Evolutionary conservation across 2,113 vertebrate species (phyloP).

Genomic region (Perca fluviatilis): DNA sequence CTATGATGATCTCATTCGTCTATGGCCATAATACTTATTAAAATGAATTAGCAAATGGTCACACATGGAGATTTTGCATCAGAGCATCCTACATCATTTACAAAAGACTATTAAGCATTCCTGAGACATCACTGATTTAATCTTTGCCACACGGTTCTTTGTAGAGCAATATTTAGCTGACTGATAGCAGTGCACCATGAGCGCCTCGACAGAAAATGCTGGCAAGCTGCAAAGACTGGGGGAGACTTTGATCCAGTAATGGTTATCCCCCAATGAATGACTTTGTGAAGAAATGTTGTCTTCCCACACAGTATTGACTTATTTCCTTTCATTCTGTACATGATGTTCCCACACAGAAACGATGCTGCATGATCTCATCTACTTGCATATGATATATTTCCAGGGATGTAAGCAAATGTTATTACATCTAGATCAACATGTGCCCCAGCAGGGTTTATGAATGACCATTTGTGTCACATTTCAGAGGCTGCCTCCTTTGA

Average conservation of each 20-base stretch:
- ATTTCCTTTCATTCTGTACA: conserved; percentile 66
- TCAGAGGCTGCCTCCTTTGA: neutral
- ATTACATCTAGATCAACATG: conserved; percentile 38
- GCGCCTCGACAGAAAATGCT: conserved; percentile 61
- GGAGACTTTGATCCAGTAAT: conserved; percentile 77
- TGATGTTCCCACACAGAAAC: conserved; percentile 63
- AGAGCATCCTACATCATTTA: conserved; percentile 45
- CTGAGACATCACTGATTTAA: conserved; percentile 45
- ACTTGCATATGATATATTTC: conserved; percentile 49
- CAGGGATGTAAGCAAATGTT: conserved; percentile 47
- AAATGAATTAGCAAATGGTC: conserved; percentile 59
- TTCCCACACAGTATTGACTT: conserved; percentile 78
- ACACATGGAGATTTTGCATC: conserved; percentile 29
- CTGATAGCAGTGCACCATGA: conserved; percentile 44
- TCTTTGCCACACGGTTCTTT: conserved; percentile 48
- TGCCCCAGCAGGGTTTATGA: conserved; percentile 38
- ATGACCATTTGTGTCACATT: conserved; percentile 13
- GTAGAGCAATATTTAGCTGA: conserved; percentile 35
- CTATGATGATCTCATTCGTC: conserved; percentile 21
- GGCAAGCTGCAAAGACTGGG: conserved; percentile 58
- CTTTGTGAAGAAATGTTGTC: conserved; percentile 70
- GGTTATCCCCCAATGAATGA: conserved; percentile 72
- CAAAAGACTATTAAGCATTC: conserved; percentile 49
- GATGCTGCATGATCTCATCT: conserved; percentile 44
- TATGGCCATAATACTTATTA: conserved; percentile 20